Base-by-base conservation (phyloP, 2,888 invertebrate species). In the Podotricha telesiphe region DNA sequence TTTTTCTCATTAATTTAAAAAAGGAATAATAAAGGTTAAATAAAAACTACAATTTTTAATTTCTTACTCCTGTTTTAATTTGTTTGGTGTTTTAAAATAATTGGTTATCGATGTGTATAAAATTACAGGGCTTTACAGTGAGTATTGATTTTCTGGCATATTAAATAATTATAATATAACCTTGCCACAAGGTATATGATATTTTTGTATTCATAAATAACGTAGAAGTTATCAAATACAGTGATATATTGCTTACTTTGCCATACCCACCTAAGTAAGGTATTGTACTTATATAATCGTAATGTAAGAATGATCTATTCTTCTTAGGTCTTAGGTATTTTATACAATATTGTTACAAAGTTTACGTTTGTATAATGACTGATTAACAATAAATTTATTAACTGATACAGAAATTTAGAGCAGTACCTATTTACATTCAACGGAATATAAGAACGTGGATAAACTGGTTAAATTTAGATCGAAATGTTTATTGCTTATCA, bases 41-140 rank as follows among this genome's bases (percentile, higher is more conserved):
- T 47, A 87, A 85, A 88, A 88, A 88, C 82, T 62, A 82, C 77
- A 66, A 78, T 84, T 72, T 62, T 72, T 77, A 76, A 79, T 78
- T 85, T 86, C 13, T 86, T 81, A 82, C 82, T 87, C 81, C 84
- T 85, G 82, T 85, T 89, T 88, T 87, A 87, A 86, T 88, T 84
- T 86, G 85, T 88, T 88, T 88, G 86, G 86, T 90, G 87, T 87
- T 85, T 81, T 85, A 89, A 90, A 90, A 87, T 85, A 89, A 87
- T 86, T 85, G 86, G 87, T 83, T 87, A 86, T 87, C 84, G 83
- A 85, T 82, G 88, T 91, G 92, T 91, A 91, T 86, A 91, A 91
- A 92, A 91, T 89, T 90, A 88, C 91, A 90, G 88, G 87, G 86
- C 82, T 87, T 88, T 89, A 89, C 82, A 88, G 80, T 85, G 85